Conservation (phyloP, 92 coral and sea anemone species). For the Plumapathes pennacea region DNA sequence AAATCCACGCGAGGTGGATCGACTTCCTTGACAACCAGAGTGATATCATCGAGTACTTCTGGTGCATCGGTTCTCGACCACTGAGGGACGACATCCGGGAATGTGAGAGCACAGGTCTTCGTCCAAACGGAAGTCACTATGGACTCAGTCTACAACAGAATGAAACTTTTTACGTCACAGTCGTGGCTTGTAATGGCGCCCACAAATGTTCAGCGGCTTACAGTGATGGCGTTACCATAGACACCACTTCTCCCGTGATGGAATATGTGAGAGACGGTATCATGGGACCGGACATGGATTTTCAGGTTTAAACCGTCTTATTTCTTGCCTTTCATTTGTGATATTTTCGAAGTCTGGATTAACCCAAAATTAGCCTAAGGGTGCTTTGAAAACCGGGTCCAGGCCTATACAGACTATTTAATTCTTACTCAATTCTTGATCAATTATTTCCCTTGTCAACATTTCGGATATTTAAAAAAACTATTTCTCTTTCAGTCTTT, state of each 20-base stretch:
- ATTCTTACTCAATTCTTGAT: too few relatives aligned
- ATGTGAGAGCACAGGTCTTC: conserved; percentile 78
- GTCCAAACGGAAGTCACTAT: conserved; percentile 68
- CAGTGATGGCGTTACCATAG: conserved; percentile 77
- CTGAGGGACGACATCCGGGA: conserved; percentile 69
- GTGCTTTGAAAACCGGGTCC: too few relatives aligned
- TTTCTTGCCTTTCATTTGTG: too few relatives aligned
- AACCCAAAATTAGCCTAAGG: too few relatives aligned
- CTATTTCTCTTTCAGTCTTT: too few relatives aligned
- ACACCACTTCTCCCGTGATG: conserved; percentile 75
- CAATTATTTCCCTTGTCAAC: too few relatives aligned
- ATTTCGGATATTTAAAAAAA: too few relatives aligned
- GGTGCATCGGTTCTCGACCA: conserved; percentile 68
- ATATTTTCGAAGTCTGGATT: too few relatives aligned
- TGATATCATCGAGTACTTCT: conserved; percentile 79
- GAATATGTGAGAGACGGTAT: conserved; percentile 80
- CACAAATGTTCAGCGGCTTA: conserved; percentile 68
- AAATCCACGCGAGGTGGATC: conserved; percentile 86
- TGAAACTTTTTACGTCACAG: conserved; percentile 73
- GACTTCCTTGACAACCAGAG: conserved; percentile 94
- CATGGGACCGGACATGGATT: conserved; percentile 88
- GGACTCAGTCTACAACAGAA: conserved; percentile 59
- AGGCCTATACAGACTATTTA: too few relatives aligned
- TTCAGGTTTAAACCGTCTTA: too few relatives aligned
- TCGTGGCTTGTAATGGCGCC: conserved; percentile 82